Conservation (phyloP, 2,113 vertebrate genomes). For the Daubentonia madagascariensis region DNA sequence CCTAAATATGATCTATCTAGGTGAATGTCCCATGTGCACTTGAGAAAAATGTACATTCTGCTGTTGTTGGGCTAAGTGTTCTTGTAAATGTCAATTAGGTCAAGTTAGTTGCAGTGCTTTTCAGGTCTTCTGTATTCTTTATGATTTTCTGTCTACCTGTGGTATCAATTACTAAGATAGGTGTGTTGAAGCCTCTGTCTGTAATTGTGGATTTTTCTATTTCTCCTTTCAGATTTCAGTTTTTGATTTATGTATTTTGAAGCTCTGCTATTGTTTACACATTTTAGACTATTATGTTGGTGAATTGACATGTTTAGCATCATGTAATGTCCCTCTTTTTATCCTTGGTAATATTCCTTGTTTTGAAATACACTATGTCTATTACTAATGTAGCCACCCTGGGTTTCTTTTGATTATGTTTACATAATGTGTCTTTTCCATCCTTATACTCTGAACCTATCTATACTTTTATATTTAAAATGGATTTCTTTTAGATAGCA, state of each 20-base stretch:
- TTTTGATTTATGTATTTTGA: background rate
- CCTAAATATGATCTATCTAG: background rate
- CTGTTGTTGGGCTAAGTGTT: background rate
- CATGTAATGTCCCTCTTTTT: no score
- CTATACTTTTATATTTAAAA: no score
- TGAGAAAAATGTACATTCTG: background rate
- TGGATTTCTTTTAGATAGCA: no score
- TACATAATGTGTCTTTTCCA: no score
- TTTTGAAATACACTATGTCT: no score
- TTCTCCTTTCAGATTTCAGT: background rate
- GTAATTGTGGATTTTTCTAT: background rate
- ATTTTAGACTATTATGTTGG: background rate
- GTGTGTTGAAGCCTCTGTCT: background rate
- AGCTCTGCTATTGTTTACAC: background rate
- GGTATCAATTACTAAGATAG: background rate
- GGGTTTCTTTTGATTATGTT: no score
- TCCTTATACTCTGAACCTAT: no score
- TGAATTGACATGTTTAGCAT: no score
- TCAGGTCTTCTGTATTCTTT: background rate
- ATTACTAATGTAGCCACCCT: no score
- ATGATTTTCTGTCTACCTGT: background rate
- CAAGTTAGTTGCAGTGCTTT: background rate
- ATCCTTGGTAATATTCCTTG: no score
- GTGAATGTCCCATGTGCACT: background rate
- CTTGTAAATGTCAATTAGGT: background rate